A percentile compares a stretch with the other conserved stretches of the same genome.
Evolutionary conservation across 2,797 vertebrate genomes (phyloP).

Genomic region (Pteropus rufus): DNA sequence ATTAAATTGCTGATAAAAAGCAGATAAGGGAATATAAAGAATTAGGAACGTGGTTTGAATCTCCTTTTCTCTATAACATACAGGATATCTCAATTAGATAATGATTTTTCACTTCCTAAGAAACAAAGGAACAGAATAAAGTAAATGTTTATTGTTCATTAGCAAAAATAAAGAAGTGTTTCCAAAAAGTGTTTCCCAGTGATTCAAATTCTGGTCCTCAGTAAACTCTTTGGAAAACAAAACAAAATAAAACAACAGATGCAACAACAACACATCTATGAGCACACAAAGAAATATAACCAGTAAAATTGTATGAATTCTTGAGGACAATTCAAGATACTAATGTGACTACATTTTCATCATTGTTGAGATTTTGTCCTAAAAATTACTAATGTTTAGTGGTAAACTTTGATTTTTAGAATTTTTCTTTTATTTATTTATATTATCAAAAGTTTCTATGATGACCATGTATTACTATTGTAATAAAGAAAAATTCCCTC

Average conservation of each 20-base stretch:
- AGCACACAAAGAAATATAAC: not conserved
- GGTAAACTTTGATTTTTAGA: not conserved
- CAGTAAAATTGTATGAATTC: not conserved
- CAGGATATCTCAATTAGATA: not conserved
- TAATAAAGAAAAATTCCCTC: not conserved
- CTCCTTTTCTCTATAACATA: not conserved
- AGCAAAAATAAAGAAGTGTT: not conserved
- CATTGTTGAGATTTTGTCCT: not conserved
- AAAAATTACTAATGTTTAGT: not conserved
- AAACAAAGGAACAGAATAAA: not conserved
- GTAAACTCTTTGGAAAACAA: not conserved
- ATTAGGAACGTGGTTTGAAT: not conserved
- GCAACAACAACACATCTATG: not conserved
- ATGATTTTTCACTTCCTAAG: conserved; percentile 22
- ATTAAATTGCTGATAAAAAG: not conserved
- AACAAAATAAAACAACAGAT: not conserved
- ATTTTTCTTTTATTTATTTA: not conserved
- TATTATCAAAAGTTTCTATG: not conserved
- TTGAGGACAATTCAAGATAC: not conserved
- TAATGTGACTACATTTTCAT: not conserved
- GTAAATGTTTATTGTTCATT: not conserved
- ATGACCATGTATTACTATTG: not conserved
- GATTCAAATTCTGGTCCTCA: conserved; percentile 10
- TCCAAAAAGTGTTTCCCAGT: not conserved
- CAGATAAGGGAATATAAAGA: not conserved